Conservation (phyloP, 2,888 invertebrate genomes). For the Limulus polyphemus region DNA sequence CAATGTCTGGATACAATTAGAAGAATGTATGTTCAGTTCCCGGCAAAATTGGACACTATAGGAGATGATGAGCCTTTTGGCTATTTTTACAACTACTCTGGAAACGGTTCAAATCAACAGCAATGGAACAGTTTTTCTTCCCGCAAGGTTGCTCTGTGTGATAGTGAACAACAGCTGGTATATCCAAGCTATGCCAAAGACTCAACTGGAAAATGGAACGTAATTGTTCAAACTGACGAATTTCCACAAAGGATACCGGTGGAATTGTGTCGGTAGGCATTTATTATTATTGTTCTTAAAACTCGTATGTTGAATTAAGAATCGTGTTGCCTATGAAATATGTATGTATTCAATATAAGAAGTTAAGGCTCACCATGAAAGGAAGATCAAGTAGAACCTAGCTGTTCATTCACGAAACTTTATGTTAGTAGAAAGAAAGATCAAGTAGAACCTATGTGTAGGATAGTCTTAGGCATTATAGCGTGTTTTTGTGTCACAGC, state of each 20-base stretch:
- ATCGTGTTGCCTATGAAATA: too few relatives aligned
- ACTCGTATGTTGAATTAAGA: too few relatives aligned
- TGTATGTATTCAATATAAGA: too few relatives aligned
- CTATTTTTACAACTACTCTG: slow-evolving; percentile 10
- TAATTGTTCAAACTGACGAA: slow-evolving; percentile 29
- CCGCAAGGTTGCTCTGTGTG: slow-evolving; percentile 21
- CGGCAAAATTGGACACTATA: slow-evolving; percentile 6
- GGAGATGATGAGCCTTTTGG: slow-evolving; percentile 14
- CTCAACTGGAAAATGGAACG: slow-evolving; percentile 30
- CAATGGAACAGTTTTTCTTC: slow-evolving; percentile 5
- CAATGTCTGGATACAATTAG: slow-evolving; percentile 17
- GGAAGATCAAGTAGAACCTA: too few relatives aligned
- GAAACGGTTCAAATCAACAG: slow-evolving; percentile 1
- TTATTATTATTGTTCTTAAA: background rate
- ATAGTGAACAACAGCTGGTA: slow-evolving; percentile 27
- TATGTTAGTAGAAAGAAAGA: too few relatives aligned
- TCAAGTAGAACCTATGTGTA: too few relatives aligned
- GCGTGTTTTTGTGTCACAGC: too few relatives aligned
- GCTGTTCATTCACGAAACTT: too few relatives aligned
- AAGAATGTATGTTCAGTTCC: slow-evolving; percentile 16
- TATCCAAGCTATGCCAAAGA: slow-evolving; percentile 31
- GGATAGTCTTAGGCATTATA: too few relatives aligned
- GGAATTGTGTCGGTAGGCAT: slow-evolving; percentile 28
- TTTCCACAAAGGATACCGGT: slow-evolving; percentile 29
- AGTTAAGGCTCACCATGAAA: too few relatives aligned